phyloP scores from a whole-genome alignment of 1,140 invertebrate species.

The Lucilia sericata region DNA sequence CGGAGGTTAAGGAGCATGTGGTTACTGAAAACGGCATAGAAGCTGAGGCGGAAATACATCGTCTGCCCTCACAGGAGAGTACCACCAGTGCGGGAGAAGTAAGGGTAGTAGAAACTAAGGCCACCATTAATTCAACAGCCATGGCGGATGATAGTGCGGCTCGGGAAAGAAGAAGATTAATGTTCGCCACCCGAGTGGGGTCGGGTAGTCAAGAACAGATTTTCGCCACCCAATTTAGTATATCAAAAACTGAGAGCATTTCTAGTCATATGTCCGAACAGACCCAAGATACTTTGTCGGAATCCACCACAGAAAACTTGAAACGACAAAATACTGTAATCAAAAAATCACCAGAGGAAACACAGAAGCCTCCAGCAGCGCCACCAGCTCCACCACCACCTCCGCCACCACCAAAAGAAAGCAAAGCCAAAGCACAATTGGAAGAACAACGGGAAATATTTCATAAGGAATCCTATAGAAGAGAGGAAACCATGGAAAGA shows the following conservation, averaged over 20 bases:
- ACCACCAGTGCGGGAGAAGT: conserved; percentile 44
- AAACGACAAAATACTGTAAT: conserved; percentile 63
- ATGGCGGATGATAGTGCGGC: conserved; percentile 49
- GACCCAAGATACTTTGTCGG: conserved; percentile 54
- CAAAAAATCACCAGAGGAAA: conserved; percentile 51
- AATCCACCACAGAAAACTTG: conserved; percentile 52
- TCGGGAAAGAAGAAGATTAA: conserved; percentile 65
- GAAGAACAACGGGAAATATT: conserved; percentile 32
- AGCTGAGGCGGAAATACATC: conserved; percentile 50
- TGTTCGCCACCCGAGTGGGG: conserved; percentile 68
- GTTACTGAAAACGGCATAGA: conserved; percentile 52
- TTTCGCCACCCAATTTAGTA: conserved; percentile 68
- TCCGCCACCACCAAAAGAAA: not conserved
- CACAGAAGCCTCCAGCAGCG: not conserved
- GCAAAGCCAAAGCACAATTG: conserved; percentile 34
- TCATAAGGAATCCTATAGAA: conserved; percentile 34
- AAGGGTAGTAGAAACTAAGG: conserved; percentile 54
- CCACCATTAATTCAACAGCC: conserved; percentile 51
- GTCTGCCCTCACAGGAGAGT: conserved; percentile 48
- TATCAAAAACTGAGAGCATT: conserved; percentile 69
- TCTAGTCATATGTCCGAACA: conserved; percentile 69
- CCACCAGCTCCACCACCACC: not conserved
- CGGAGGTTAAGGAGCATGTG: conserved; percentile 45
- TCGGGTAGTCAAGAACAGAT: conserved; percentile 68
- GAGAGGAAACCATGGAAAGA: conserved; percentile 27